A percentile compares a stretch with the other conserved stretches of the same genome.
phyloP scores from a whole-genome alignment of 2,888 invertebrate genomes.

The Sarcophaga carnaria region DNA sequence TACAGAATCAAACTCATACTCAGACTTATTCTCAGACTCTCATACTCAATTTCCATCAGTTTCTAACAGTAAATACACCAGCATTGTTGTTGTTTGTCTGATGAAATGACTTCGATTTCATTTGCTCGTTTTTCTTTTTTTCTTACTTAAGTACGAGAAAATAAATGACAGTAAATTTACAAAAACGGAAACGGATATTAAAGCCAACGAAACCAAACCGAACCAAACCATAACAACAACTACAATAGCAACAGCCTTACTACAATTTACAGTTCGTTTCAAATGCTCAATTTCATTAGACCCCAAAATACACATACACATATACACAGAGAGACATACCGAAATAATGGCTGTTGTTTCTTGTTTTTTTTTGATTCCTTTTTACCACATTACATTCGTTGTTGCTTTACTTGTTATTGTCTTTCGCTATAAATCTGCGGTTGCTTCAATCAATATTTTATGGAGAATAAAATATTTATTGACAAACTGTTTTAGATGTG shows the following conservation, averaged over 20 bases:
- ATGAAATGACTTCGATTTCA: background rate
- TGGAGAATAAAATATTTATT: conserved; percentile 24
- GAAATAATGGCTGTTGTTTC: conserved; percentile 43
- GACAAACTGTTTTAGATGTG: conserved; percentile 52
- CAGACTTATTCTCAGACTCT: background rate
- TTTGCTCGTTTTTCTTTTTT: background rate
- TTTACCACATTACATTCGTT: background rate
- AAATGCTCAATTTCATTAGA: background rate
- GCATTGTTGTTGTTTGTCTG: background rate
- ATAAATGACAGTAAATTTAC: conserved; percentile 80
- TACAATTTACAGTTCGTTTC: conserved; percentile 41
- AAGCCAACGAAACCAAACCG: conserved; percentile 58
- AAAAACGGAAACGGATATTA: conserved; percentile 80
- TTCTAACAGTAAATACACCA: no score
- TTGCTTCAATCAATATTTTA: conserved; percentile 65
- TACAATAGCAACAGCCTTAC: background rate
- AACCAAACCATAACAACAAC: no score
- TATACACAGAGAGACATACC: background rate
- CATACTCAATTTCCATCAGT: no score
- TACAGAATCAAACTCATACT: conserved; percentile 21
- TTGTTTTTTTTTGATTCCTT: no score
- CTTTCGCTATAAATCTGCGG: conserved; percentile 56
- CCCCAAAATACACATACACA: background rate
- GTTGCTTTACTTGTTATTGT: conserved; percentile 55
- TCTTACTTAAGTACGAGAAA: conserved; percentile 58